Evolutionary conservation across 2,888 invertebrate genomes (phyloP), one percentile per base, ranked within the genome.

Genomic region (Germaria angustata): DNA sequence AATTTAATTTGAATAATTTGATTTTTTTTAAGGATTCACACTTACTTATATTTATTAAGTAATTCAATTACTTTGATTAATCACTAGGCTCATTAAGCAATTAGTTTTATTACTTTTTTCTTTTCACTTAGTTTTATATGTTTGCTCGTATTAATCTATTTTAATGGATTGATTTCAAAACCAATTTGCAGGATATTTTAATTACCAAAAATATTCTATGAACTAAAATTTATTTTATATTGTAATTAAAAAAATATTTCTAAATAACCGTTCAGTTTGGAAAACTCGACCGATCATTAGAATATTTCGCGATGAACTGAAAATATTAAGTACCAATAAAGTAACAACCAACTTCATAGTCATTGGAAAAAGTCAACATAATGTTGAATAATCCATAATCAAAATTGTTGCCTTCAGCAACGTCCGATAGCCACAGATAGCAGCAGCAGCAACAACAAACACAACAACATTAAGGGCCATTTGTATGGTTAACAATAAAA

Each of bases 201-300:
- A 53, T 11, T 7, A 34, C 41, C 15, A 49, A n/a, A 28, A 57
- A 36, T n/a, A 49, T 51, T 63, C 11, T 57, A 41, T 11, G 22
- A 28, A 39, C 49, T 34, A 15, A 32, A 57, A 63, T 72, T 65
- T 63, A 17, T 63, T 22, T 61, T 41, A 17, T 49, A 22, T 63
- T 32, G n/a, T 44, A 17, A 34, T 13, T 39, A 6, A 28, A 49
- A n/a, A 53, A 28, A 32, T 34, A 20, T 59, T 72, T 71, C n/a
- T n/a, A 49, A 80, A 44, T 24, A 51, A n/a, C 63, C 75, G 77
- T 61, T 59, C 39, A n/a, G 46, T 75, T 82, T 80, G 46, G 77
- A 85, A 86, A 87, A 88, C 87, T 86, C 84, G 86, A 89, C 89
- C 87, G 89, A 90, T 87, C 90, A 89, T 87, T 89, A 86, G 89